phyloP scores from a whole-genome alignment of 2,888 invertebrate species.

The Drosophila flavopinicola region DNA sequence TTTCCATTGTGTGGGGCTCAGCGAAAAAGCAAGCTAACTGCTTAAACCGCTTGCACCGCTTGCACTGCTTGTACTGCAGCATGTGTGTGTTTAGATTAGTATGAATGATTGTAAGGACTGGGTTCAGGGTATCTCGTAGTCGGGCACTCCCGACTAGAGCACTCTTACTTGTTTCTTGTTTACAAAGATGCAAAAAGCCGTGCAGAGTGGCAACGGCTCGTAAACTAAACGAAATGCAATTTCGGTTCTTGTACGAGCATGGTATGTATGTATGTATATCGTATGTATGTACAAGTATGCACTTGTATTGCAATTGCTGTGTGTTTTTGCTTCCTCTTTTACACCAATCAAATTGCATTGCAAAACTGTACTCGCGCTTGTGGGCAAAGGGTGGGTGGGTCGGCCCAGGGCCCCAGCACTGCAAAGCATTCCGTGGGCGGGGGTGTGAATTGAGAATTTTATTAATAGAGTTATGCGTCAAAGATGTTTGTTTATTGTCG shows the following conservation, averaged over 20 bases:
- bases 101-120: too few species aligned
- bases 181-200: slow-evolving; percentile 20
- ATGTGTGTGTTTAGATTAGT: too few species aligned
- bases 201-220: slow-evolving; percentile 12
- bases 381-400: background rate
- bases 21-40: too few species aligned
- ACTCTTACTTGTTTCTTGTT: too few species aligned
- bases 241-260: background rate
- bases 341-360: slow-evolving; percentile 41
- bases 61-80: too few species aligned
- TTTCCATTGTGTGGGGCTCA: too few species aligned
- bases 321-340: slow-evolving; percentile 29
- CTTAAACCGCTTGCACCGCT: too few species aligned
- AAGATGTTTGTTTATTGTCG: slow-evolving; percentile 40
- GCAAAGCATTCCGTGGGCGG: slow-evolving; percentile 37
- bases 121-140: too few species aligned
- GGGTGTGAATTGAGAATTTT: slow-evolving; percentile 15
- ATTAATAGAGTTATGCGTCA: slow-evolving; percentile 45
- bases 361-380: slow-evolving; percentile 63
- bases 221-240: slow-evolving; percentile 15
- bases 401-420: too few species aligned
- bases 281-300: background rate
- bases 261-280: too few species aligned
- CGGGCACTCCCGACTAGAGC: too few species aligned
- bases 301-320: background rate